A percentile compares a stretch with the other conserved stretches of the same genome.
phyloP scores from a whole-genome alignment of 2,797 vertebrate species.

The Okamejei kenojei region DNA sequence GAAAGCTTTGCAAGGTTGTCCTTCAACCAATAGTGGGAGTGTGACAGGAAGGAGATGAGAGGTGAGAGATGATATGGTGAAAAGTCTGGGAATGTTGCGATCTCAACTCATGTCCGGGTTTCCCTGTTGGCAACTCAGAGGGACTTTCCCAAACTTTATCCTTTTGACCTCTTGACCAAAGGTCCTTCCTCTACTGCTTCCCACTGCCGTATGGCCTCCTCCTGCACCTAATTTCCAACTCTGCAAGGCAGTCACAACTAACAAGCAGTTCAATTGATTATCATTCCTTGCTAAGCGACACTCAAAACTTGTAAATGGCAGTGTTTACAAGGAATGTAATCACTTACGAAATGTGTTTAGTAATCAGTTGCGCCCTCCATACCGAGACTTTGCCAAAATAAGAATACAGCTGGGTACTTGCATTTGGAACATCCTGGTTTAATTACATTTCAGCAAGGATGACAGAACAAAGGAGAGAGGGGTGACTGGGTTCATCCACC shows the following conservation, averaged over 20 bases:
- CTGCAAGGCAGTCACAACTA: background rate
- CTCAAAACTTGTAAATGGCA: conserved; percentile 14
- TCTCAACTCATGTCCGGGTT: background rate
- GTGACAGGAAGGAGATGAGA: background rate
- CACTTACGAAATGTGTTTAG: background rate
- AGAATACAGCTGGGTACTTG: background rate
- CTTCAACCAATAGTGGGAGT: background rate
- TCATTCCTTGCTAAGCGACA: background rate
- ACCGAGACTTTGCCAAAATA: background rate
- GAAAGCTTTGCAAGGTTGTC: background rate
- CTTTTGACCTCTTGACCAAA: background rate
- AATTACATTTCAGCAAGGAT: background rate
- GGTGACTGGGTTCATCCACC: background rate
- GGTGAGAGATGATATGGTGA: background rate
- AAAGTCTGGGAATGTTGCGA: background rate
- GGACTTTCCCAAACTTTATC: background rate
- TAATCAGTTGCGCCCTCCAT: background rate
- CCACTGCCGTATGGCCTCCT: background rate
- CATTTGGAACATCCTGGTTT: background rate
- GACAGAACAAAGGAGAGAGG: background rate
- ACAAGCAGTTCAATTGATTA: background rate
- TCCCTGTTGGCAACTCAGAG: background rate
- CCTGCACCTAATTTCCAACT: background rate
- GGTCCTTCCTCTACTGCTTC: background rate
- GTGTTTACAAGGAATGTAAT: conserved; percentile 24